Percentiles rank a stretch among this genome's conserved stretches.
phyloP scores from a whole-genome alignment of 1,140 invertebrate species.

The Periplaneta americana region DNA sequence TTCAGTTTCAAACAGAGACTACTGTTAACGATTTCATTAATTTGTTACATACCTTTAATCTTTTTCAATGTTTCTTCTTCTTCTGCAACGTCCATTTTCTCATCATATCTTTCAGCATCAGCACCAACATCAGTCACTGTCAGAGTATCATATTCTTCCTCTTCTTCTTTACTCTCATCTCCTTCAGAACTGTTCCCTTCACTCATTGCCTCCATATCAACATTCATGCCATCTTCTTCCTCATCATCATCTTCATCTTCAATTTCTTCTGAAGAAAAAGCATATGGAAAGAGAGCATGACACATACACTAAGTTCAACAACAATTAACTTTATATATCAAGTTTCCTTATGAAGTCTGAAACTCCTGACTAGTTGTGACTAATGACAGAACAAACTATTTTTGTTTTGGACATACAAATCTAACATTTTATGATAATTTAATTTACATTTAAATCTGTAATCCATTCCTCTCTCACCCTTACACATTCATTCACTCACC shows the following conservation, averaged over 20 bases:
- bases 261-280: constrained; percentile 7
- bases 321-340: too few relatives aligned
- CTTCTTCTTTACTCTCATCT: constrained; percentile 18
- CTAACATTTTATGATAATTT: too few relatives aligned
- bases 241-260: constrained; percentile 28
- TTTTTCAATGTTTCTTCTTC: constrained; percentile 66
- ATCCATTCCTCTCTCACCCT: too few relatives aligned
- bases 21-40: neutral
- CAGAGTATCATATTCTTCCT: constrained; percentile 32
- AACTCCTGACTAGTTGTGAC: too few relatives aligned
- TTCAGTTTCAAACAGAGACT: neutral
- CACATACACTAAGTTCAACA: too few relatives aligned
- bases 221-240: constrained; percentile 30
- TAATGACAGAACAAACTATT: too few relatives aligned
- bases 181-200: constrained; percentile 21
- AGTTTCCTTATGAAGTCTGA: too few relatives aligned
- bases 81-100: constrained; percentile 65
- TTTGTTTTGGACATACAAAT: too few relatives aligned
- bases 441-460: too few relatives aligned
- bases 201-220: constrained; percentile 22
- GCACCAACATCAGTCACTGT: constrained; percentile 48
- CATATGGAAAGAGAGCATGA: too few relatives aligned
- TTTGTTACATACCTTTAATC: constrained; percentile 50
- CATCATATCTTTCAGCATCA: constrained; percentile 59
- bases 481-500: too few relatives aligned